A percentile compares a stretch with the other conserved stretches of the same genome.
These are phyloP conservation scores for Phyllostomus discolor DNA, from an alignment of 2,113 vertebrate species.

Conservation along the genomic window DNA sequence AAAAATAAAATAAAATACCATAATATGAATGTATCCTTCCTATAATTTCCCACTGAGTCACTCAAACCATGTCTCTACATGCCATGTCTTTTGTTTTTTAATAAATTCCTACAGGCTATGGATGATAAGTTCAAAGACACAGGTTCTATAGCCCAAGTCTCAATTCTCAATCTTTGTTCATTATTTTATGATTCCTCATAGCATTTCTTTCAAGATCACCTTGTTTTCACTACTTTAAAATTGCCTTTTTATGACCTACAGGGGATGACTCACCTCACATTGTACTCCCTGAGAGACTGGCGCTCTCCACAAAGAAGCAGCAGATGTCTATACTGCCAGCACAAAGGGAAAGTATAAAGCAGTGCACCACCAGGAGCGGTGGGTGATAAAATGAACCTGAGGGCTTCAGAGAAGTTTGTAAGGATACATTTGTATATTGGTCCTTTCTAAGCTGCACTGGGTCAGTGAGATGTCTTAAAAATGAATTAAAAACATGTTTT, in stretches of 20 bases:
- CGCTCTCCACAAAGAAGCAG: neutral
- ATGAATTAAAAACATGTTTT: neutral
- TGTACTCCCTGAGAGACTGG: neutral
- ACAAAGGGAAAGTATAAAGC: neutral
- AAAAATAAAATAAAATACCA: neutral
- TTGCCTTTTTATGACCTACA: neutral
- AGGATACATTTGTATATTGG: neutral
- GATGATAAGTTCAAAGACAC: neutral
- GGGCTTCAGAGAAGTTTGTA: neutral
- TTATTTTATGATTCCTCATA: neutral
- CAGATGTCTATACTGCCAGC: neutral
- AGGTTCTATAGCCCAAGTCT: neutral
- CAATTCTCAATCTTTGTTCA: neutral
- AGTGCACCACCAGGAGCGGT: neutral
- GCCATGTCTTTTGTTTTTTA: neutral
- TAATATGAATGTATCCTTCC: neutral
- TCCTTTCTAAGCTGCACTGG: neutral
- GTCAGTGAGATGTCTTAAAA: neutral
- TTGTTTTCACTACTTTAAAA: neutral
- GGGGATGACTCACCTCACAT: neutral
- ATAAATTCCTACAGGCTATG: neutral
- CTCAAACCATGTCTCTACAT: neutral
- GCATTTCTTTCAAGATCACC: neutral
- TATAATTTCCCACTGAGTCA: neutral
- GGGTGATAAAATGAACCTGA: neutral